Evolutionary conservation across 35 echinoderm and acorn worm genomes (phyloP).

Genomic region (Holothuria glaberrima): DNA sequence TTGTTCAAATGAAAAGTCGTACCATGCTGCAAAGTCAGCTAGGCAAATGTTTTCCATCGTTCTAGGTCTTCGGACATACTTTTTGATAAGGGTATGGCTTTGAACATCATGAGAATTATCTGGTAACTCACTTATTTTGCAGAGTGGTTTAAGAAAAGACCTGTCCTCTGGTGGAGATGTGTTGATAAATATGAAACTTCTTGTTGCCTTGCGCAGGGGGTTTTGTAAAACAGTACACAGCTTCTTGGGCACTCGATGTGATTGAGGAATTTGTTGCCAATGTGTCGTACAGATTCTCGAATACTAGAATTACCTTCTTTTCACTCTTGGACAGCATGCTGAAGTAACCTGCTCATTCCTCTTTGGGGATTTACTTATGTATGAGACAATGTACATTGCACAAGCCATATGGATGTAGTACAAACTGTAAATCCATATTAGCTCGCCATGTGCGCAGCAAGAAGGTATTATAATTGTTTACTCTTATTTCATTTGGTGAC

Average conservation of each 20-base stretch:
- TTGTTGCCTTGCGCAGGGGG: not conserved
- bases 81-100: too few species aligned
- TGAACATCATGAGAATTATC: not conserved
- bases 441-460: conserved; percentile 49
- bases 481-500: conserved; percentile 53
- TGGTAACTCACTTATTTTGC: not conserved
- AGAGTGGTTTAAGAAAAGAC: not conserved
- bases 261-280: conserved; percentile 66
- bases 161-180: conserved; percentile 23
- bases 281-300: conserved; percentile 42
- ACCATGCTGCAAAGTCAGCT: conserved; percentile 21
- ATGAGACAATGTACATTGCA: conserved; percentile 71
- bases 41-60: not conserved
- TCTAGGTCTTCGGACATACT: too few species aligned
- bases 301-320: conserved; percentile 44
- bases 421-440: conserved; percentile 64
- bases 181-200: conserved; percentile 35
- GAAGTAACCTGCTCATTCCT: conserved; percentile 57
- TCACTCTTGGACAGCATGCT: conserved; percentile 46
- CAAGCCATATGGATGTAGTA: conserved; percentile 65
- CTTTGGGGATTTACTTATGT: conserved; percentile 67
- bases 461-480: conserved; percentile 28
- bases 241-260: conserved; percentile 75
- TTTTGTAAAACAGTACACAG: conserved; percentile 63
- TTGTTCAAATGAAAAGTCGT: not conserved